A percentile compares a stretch with the other conserved stretches of the same genome.
phyloP scores from a whole-genome alignment of 64 coral and sea anemone genomes.

The Montipora sp. region DNA sequence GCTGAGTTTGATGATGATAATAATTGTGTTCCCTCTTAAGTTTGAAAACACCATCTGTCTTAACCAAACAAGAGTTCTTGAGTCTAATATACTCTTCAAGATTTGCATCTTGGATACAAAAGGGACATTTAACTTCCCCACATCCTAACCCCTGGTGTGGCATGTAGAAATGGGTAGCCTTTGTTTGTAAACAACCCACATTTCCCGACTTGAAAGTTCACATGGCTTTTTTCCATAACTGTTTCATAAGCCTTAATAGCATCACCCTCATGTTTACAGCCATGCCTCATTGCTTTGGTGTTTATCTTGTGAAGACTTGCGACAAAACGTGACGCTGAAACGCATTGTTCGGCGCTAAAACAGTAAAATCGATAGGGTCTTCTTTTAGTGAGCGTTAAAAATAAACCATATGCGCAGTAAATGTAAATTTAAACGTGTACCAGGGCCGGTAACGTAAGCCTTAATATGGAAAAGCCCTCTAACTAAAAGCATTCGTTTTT shows the following conservation, averaged over 20 bases:
- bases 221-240: slow-evolving; percentile 15
- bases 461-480: too few species aligned
- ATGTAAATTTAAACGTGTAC: too few species aligned
- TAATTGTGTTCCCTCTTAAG: slow-evolving; percentile 69
- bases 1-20: slow-evolving; percentile 56
- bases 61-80: slow-evolving; percentile 46
- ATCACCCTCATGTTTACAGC: slow-evolving; percentile 33
- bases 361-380: neutral
- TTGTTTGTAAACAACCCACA: slow-evolving; percentile 24
- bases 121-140: slow-evolving; percentile 62
- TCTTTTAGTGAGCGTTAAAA: too few species aligned
- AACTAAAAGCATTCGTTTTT: too few species aligned
- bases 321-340: slow-evolving; percentile 24
- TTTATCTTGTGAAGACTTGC: slow-evolving; percentile 61
- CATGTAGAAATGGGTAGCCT: slow-evolving; percentile 23
- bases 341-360: neutral
- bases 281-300: slow-evolving; percentile 42
- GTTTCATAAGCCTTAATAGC: slow-evolving; percentile 11
- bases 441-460: too few species aligned
- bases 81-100: slow-evolving; percentile 16
- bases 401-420: too few species aligned
- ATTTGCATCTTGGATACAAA: slow-evolving; percentile 18
- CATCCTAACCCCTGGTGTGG: slow-evolving; percentile 27
- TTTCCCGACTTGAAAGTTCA: slow-evolving; percentile 1
- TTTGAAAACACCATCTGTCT: slow-evolving; percentile 31